Conservation (phyloP, 1,140 invertebrate species). For the Pantala flavescens region DNA sequence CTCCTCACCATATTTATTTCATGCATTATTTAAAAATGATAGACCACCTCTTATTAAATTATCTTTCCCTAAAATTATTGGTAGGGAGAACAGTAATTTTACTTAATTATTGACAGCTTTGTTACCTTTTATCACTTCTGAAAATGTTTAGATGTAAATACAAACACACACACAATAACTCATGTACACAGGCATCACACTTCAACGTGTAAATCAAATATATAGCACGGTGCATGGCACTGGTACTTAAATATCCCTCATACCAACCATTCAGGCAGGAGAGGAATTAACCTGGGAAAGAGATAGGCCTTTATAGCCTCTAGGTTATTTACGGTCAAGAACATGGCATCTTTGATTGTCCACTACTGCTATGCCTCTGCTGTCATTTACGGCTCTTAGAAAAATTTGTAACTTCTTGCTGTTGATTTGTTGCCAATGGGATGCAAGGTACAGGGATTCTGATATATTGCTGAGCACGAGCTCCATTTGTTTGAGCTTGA, state of each 20-base stretch:
- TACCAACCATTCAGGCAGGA: background rate
- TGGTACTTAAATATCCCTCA: background rate
- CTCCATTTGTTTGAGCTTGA: background rate
- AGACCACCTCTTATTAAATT: background rate
- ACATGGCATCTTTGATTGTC: too few relatives aligned
- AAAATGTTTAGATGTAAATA: background rate
- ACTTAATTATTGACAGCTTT: too few relatives aligned
- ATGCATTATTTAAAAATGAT: too few relatives aligned
- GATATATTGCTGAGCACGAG: background rate
- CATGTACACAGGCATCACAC: background rate
- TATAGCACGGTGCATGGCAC: background rate
- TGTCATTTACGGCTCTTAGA: background rate
- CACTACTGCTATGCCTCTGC: background rate
- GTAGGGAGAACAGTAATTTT: background rate
- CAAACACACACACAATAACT: background rate
- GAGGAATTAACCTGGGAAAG: background rate
- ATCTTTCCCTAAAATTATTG: background rate
- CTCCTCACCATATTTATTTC: too few relatives aligned
- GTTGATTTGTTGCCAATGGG: background rate
- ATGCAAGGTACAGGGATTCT: background rate
- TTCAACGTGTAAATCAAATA: conserved; percentile 3
- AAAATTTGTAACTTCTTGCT: background rate
- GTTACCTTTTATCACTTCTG: too few relatives aligned
- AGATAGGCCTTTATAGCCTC: too few relatives aligned
- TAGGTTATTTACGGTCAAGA: too few relatives aligned